phyloP scores from a whole-genome alignment of 2,113 vertebrate species.

The Trochalopteron elliotii region DNA sequence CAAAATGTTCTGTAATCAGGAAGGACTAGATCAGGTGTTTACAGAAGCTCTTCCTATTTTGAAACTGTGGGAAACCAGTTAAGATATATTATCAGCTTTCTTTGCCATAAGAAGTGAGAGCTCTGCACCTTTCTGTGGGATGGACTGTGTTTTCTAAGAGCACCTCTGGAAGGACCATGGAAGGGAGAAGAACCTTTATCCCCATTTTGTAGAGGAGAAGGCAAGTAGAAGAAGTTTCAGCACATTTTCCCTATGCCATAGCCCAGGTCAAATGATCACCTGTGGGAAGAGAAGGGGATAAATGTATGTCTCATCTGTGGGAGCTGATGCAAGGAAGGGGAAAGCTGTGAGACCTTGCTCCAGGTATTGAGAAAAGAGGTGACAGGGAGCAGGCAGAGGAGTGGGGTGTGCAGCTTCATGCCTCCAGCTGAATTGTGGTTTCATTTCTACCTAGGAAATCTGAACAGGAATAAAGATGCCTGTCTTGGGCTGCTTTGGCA shows the following conservation, averaged over 20 bases:
- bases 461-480: background rate
- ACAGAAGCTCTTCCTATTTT: background rate
- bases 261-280: background rate
- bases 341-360: background rate
- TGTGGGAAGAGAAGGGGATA: background rate
- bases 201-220: background rate
- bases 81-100: background rate
- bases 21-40: background rate
- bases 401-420: background rate
- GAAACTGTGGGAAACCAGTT: background rate
- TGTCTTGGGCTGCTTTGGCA: background rate
- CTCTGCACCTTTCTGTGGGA: background rate
- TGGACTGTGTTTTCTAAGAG: background rate
- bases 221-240: background rate
- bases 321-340: background rate
- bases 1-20: background rate
- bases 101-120: background rate
- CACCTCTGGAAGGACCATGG: fast-evolving
- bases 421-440: background rate
- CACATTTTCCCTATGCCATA: background rate
- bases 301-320: background rate
- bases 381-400: background rate
- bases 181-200: background rate
- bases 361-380: background rate
- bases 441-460: background rate